These are phyloP conservation scores for Acanthurus leucopareius DNA, from an alignment of 2,797 vertebrate genomes.

Conservation along the genomic window DNA sequence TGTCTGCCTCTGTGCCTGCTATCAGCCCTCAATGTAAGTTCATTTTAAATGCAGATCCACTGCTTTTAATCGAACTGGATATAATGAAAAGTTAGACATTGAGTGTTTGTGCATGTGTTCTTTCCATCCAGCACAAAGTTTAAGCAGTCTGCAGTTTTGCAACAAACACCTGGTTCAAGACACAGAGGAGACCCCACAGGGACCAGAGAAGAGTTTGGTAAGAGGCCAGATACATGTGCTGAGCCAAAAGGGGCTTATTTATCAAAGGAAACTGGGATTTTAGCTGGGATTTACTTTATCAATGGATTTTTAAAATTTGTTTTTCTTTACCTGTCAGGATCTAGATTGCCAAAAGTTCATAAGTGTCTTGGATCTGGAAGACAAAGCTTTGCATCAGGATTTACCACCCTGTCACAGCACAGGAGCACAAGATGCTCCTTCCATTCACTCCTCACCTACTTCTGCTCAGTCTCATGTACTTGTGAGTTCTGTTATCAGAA, in stretches of 20 bases:
- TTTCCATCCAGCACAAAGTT: constrained; percentile 74
- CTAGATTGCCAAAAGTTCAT: constrained; percentile 82
- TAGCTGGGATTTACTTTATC: not conserved
- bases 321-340: constrained; percentile 55
- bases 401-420: constrained; percentile 61
- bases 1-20: constrained; percentile 53
- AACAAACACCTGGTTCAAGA: constrained; percentile 55
- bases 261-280: not conserved
- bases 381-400: constrained; percentile 70
- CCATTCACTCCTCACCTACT: constrained; percentile 66
- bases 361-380: constrained; percentile 89
- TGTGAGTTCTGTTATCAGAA: constrained; percentile 78
- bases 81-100: not conserved
- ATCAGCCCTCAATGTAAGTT: constrained; percentile 72
- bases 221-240: constrained; percentile 10
- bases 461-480: constrained; percentile 82
- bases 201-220: constrained; percentile 57
- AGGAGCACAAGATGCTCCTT: constrained; percentile 29
- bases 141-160: constrained; percentile 64
- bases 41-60: not conserved
- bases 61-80: constrained; percentile 5
- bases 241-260: not conserved
- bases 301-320: not conserved
- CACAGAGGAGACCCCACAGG: constrained; percentile 31
- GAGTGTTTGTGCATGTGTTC: constrained; percentile 19